Evolutionary conservation across 2,797 vertebrate genomes (phyloP).

Genomic region (Simalia tracyae): DNA sequence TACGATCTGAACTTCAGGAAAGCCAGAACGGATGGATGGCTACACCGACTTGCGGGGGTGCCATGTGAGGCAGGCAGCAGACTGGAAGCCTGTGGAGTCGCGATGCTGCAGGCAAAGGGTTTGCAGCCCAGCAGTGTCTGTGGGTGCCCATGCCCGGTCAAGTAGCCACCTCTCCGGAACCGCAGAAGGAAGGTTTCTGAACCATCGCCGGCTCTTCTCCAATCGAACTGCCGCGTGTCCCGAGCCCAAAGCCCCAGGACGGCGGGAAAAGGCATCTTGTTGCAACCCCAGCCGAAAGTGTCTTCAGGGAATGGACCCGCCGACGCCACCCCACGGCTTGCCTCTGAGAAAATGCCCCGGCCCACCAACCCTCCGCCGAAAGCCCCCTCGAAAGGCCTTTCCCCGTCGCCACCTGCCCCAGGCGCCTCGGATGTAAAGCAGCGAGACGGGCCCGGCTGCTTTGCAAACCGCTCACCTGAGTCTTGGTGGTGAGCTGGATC

Average conservation of each 20-base stretch:
- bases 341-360: background rate
- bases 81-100: background rate
- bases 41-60: background rate
- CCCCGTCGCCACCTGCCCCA: no score
- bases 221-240: background rate
- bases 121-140: background rate
- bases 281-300: background rate
- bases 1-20: background rate
- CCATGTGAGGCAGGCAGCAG: background rate
- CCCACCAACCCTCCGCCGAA: background rate
- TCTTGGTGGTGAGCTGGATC: slow-evolving; percentile 96
- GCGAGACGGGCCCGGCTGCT: background rate
- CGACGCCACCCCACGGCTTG: background rate
- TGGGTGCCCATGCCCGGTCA: no score
- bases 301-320: background rate
- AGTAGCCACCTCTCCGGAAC: background rate
- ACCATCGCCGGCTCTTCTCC: background rate
- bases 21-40: no score
- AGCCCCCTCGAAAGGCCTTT: background rate
- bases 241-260: background rate
- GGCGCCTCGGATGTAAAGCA: background rate
- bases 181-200: background rate
- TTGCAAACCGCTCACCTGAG: slow-evolving; percentile 79
- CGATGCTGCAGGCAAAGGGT: background rate
- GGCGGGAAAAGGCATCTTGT: background rate